phyloP scores from a whole-genome alignment of 2,113 vertebrate genomes.

The Protomyctophum bolini region DNA sequence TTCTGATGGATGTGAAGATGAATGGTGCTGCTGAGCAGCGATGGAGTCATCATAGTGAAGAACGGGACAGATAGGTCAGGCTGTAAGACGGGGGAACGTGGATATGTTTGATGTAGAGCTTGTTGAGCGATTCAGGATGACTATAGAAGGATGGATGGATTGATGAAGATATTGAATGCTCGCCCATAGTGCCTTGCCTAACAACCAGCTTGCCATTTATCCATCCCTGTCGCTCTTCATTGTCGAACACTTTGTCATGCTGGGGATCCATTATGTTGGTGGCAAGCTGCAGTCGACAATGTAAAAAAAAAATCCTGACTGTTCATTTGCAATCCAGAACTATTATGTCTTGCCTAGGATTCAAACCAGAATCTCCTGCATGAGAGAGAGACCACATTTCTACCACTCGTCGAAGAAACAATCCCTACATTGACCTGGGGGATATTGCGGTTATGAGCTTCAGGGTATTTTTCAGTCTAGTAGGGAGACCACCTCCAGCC shows the following conservation, averaged over 20 bases:
- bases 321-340: too few species aligned
- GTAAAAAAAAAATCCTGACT: too few species aligned
- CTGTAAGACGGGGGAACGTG: conserved; percentile 6
- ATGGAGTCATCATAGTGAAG: neutral
- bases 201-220: conserved; percentile 25
- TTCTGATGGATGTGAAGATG: conserved; percentile 8
- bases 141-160: conserved; percentile 1
- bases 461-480: too few species aligned
- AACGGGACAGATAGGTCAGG: conserved; percentile 4
- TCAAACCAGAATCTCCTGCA: too few species aligned
- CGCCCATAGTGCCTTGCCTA: conserved; percentile 1
- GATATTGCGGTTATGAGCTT: too few species aligned
- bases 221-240: conserved; percentile 6
- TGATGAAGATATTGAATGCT: conserved; percentile 26
- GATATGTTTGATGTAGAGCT: conserved; percentile 5
- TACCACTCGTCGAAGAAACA: too few species aligned
- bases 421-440: too few species aligned
- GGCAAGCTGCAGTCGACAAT: neutral
- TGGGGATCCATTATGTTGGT: conserved; percentile 18
- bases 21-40: neutral
- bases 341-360: too few species aligned
- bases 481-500: too few species aligned
- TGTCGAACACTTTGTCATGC: conserved; percentile 5
- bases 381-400: too few species aligned
- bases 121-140: neutral